Evolutionary conservation across 2,797 vertebrate species (phyloP).

Genomic region (Australoheros facetus): DNA sequence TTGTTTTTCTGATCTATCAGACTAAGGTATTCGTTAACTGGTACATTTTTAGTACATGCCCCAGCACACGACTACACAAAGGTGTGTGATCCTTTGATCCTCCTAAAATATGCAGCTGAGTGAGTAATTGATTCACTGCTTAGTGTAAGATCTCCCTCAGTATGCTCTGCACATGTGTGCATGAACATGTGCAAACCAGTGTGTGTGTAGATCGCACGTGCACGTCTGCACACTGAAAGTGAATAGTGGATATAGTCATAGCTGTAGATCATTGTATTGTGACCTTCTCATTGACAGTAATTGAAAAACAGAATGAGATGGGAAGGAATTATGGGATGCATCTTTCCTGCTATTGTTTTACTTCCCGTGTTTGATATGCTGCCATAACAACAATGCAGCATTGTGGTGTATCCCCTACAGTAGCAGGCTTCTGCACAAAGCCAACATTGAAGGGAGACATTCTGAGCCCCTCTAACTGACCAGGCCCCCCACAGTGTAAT

Average conservation of each 20-base stretch:
- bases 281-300: conserved; percentile 63
- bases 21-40: conserved; percentile 53
- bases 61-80: conserved; percentile 48
- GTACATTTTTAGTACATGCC: conserved; percentile 69
- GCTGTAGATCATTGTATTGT: conserved; percentile 50
- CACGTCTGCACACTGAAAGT: neutral
- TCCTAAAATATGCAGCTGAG: conserved; percentile 55
- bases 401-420: conserved; percentile 56
- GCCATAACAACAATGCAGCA: conserved; percentile 54
- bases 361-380: conserved; percentile 57
- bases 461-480: conserved; percentile 54
- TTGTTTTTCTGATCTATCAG: conserved; percentile 53
- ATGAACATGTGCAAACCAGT: neutral
- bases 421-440: conserved; percentile 49
- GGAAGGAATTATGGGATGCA: conserved; percentile 51
- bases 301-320: conserved; percentile 50
- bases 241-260: neutral
- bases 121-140: conserved; percentile 69
- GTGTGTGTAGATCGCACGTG: neutral
- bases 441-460: conserved; percentile 38
- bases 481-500: conserved; percentile 47
- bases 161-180: neutral
- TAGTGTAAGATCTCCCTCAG: conserved; percentile 23
- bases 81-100: conserved; percentile 70
- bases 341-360: conserved; percentile 52